Percentiles rank a stretch among this genome's conserved stretches.
These are phyloP conservation scores for Cephalopachus bancanus DNA, from an alignment of 2,797 vertebrate genomes.

Conservation along the genomic window DNA sequence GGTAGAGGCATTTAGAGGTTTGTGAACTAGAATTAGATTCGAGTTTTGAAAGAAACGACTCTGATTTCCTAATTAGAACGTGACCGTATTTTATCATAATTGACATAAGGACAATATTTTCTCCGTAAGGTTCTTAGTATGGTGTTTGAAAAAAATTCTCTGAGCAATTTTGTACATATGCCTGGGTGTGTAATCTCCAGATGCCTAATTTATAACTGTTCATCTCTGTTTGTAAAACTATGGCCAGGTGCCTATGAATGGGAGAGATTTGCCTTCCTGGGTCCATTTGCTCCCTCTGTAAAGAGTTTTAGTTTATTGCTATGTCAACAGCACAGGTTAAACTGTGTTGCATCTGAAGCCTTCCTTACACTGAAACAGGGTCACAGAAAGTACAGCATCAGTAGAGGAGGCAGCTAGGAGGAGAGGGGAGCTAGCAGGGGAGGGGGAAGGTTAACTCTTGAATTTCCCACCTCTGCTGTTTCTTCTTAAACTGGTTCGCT, in stretches of 20 bases:
- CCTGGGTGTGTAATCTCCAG: slow-evolving; percentile 49
- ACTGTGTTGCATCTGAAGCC: slow-evolving; percentile 83
- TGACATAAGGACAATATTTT: slow-evolving; percentile 67
- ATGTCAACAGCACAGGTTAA: slow-evolving; percentile 85
- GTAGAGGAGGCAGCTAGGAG: slow-evolving; percentile 66
- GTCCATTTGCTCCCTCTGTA: slow-evolving; percentile 80
- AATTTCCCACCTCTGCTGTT: slow-evolving; percentile 64
- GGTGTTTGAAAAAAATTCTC: slow-evolving; percentile 30
- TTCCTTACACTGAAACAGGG: slow-evolving; percentile 84
- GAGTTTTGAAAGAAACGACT: not conserved
- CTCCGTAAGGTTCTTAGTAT: slow-evolving; percentile 40
- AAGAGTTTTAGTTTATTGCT: slow-evolving; percentile 86
- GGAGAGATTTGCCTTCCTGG: slow-evolving; percentile 78
- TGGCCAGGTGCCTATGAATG: slow-evolving; percentile 73
- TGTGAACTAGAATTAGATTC: not conserved
- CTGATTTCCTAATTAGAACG: slow-evolving; percentile 56
- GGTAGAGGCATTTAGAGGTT: not conserved
- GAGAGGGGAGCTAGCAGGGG: not conserved
- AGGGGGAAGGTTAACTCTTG: slow-evolving; percentile 82
- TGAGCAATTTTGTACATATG: slow-evolving; percentile 5
- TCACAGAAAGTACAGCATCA: slow-evolving; percentile 87
- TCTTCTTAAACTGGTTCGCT: slow-evolving; percentile 36
- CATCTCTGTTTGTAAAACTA: slow-evolving; percentile 63
- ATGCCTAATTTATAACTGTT: slow-evolving; percentile 51
- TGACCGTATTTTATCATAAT: not conserved